Conservation (phyloP, 1,140 invertebrate species). For the Mycetomoellerius zeteki region DNA sequence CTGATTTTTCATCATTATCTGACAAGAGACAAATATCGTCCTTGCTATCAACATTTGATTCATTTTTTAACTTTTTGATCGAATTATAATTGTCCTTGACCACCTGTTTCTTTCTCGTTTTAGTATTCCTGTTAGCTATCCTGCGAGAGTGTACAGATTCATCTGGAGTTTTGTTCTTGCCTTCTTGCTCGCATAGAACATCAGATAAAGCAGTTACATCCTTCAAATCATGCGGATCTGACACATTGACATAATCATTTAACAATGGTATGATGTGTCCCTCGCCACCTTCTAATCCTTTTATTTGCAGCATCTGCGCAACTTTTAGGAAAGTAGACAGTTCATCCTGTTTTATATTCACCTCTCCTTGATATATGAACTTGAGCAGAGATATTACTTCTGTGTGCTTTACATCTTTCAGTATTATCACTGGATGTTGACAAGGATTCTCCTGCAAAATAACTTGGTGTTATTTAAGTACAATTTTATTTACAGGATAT, state of each 20-base stretch:
- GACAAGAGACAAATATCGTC: constrained; percentile 46
- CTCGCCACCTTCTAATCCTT: constrained; percentile 88
- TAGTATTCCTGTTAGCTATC: constrained; percentile 33
- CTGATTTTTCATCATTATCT: constrained; percentile 22
- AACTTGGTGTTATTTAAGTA: constrained; percentile 36
- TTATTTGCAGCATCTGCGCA: constrained; percentile 94
- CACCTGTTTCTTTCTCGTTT: constrained; percentile 44
- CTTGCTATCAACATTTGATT: background rate
- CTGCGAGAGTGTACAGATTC: constrained; percentile 14
- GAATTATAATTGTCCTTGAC: constrained; percentile 10
- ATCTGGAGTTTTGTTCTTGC: background rate
- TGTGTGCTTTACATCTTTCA: constrained; percentile 93
- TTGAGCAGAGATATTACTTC: constrained; percentile 93
- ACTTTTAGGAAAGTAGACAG: constrained; percentile 94
- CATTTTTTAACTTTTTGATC: constrained; percentile 2
- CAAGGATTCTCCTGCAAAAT: constrained; percentile 86
- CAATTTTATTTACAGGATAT: background rate
- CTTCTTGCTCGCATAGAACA: background rate
- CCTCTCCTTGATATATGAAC: constrained; percentile 96
- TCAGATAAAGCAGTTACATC: constrained; percentile 1
- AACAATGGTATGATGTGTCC: constrained; percentile 46
- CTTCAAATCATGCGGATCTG: background rate
- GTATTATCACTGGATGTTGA: constrained; percentile 92
- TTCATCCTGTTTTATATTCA: constrained; percentile 94
- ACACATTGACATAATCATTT: constrained; percentile 36